Evolutionary conservation across 1,140 invertebrate species (phyloP), one percentile per base, ranked within the genome.

Genomic region (Diprion similis): DNA sequence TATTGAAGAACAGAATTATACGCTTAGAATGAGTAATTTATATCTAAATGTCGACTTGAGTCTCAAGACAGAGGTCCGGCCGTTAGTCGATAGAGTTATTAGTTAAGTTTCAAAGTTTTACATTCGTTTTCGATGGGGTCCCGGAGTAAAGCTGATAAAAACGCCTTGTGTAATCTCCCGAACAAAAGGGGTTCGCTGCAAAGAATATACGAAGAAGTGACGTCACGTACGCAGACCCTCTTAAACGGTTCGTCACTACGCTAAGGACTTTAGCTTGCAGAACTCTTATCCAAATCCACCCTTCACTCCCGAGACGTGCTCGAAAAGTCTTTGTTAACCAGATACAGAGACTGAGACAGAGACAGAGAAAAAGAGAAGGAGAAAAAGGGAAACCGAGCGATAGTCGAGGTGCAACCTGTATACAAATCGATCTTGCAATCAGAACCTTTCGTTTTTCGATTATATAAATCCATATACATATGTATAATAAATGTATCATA

Each of bases 11-110:
- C 70, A 73, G 73, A 76, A 73, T 78, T 76, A 77, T 77, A 78
- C 76, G 78, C 78, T 80, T 80, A 77, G 76, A 80, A 71, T 67
- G 1, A 64, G 1, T 15, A 64, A 64, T 4, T 64, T 64, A 7
- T 17, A 18, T 7, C 17, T 64, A 64, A 3, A 15, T 13, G 67
- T 37, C 1, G 19, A 17, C 67, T 68, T 68, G 15, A 37, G 19
- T 24, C 67, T 85, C 82, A 82, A 79, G 80, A 86, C 78, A 80
- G 79, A 84, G 81, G 85, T 86, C 85, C 83, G 85, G 84, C 85
- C 85, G 84, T 86, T 87, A 87, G 83, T 76, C 75, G 78, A 79
- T 85, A 85, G 81, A 76, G 24, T 37, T 37, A 76, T 83, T 86
- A 85, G 78, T 81, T 83, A 80, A 80, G 80, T 81, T 81, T 77